These are phyloP conservation scores for Tonatia bakeri DNA, from an alignment of 2,113 vertebrate species.

Conservation along the genomic window DNA sequence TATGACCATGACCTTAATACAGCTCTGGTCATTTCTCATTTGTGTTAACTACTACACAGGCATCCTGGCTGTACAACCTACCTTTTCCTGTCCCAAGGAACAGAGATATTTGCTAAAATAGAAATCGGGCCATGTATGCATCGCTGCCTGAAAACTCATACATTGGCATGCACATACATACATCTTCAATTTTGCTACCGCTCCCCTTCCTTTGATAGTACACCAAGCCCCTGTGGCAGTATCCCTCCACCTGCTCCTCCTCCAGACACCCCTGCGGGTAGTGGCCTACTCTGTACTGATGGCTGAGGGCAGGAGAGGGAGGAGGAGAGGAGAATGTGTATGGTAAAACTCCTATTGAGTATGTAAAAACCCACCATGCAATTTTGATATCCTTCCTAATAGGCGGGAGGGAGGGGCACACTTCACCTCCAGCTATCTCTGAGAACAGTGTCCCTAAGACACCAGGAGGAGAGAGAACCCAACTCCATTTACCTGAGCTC, in stretches of 20 bases:
- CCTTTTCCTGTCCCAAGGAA: background rate
- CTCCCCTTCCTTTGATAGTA: no score
- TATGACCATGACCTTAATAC: background rate
- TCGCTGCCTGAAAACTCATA: background rate
- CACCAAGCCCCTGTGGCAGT: background rate
- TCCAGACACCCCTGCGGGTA: background rate
- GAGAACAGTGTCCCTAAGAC: background rate
- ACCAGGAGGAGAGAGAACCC: background rate
- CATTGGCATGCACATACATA: background rate
- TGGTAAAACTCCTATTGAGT: background rate
- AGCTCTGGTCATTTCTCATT: background rate
- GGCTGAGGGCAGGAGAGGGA: background rate
- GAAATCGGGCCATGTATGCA: background rate
- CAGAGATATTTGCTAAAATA: background rate
- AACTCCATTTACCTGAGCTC: background rate
- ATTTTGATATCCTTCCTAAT: background rate
- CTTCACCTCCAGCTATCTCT: background rate
- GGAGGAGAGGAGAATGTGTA: background rate
- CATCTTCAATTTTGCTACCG: background rate
- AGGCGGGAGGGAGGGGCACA: no score
- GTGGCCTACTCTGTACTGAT: accelerated
- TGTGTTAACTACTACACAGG: background rate
- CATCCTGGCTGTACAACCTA: background rate
- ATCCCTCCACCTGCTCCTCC: background rate
- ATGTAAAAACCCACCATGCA: background rate